Percentiles rank a stretch among this genome's conserved stretches.
phyloP scores from a whole-genome alignment of 1,140 invertebrate species.

The Rhagoletis zephyria region DNA sequence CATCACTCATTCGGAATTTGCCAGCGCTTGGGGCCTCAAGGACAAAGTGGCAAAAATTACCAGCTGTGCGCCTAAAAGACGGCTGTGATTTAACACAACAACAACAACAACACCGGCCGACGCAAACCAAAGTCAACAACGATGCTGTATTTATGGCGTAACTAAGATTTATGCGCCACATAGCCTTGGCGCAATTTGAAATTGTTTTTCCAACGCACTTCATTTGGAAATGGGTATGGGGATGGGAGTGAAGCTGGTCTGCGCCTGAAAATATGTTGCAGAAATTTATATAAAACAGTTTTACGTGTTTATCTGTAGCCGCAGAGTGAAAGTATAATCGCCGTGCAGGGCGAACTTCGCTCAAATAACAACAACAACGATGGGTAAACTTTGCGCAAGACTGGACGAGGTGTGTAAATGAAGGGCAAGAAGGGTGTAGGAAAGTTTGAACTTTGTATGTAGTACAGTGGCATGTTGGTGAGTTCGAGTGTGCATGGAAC shows the following conservation, averaged over 20 bases:
- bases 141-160: conserved; percentile 37
- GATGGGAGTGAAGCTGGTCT: background rate
- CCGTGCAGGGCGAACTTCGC: background rate
- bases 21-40: conserved; percentile 1
- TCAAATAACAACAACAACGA: background rate
- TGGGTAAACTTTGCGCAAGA: background rate
- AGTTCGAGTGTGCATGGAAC: background rate
- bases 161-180: conserved; percentile 38
- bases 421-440: background rate
- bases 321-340: conserved; percentile 40
- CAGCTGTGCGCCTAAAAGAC: conserved; percentile 44
- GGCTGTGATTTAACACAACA: conserved; percentile 47
- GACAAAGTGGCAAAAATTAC: conserved; percentile 44
- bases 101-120: background rate
- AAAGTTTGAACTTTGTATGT: background rate
- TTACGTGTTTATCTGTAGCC: conserved; percentile 43
- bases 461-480: background rate
- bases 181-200: conserved; percentile 27
- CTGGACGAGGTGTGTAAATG: background rate
- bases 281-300: conserved; percentile 15
- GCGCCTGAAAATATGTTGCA: conserved; percentile 11
- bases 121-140: background rate
- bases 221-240: background rate
- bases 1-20: too few species aligned
- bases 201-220: conserved; percentile 7